These are phyloP conservation scores for Furnarius figulus DNA, from an alignment of 2,113 vertebrate species.

Conservation along the genomic window DNA sequence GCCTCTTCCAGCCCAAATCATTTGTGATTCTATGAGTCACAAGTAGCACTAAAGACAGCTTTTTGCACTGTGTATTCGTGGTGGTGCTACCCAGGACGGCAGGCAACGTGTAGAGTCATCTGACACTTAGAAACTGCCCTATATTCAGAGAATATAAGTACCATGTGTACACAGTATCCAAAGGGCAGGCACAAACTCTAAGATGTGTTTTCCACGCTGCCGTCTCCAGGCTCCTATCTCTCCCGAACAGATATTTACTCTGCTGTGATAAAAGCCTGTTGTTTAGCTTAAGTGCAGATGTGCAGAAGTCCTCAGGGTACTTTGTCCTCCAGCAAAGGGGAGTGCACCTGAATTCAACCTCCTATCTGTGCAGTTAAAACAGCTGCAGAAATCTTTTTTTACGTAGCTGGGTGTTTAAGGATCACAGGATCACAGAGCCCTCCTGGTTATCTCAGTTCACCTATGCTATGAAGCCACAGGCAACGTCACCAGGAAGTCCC, in stretches of 20 bases:
- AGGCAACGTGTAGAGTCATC: background rate
- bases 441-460: background rate
- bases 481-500: background rate
- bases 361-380: background rate
- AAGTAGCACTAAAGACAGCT: background rate
- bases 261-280: background rate
- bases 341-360: background rate
- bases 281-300: background rate
- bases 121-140: background rate
- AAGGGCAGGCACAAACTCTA: background rate
- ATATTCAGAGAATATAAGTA: background rate
- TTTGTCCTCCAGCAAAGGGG: background rate
- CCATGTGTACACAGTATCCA: fast-evolving
- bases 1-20: background rate
- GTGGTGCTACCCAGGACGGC: background rate
- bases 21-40: background rate
- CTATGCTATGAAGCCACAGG: fast-evolving
- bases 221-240: background rate
- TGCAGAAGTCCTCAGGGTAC: background rate
- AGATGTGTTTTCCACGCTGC: background rate
- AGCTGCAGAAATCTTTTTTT: background rate
- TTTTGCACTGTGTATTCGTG: background rate
- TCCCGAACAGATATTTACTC: background rate
- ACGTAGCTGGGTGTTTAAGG: background rate
- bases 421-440: background rate